These are phyloP conservation scores for Pardosa pseudoannulata DNA, from an alignment of 2,888 invertebrate species.

Conservation along the genomic window DNA sequence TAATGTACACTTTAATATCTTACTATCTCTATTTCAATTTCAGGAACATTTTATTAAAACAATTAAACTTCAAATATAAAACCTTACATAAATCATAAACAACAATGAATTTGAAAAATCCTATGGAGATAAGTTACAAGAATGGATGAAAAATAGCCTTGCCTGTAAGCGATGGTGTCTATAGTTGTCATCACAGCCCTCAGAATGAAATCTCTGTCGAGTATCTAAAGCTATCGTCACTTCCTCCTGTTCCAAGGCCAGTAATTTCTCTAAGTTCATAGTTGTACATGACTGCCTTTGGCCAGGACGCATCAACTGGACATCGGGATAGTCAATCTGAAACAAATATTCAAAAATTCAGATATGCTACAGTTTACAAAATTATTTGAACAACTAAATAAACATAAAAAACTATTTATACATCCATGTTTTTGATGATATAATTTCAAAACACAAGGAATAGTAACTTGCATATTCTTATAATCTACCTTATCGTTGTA, in stretches of 20 bases:
- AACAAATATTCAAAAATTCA: background rate
- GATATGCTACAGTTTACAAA: background rate
- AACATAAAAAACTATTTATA: too few species aligned
- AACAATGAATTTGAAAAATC: too few species aligned
- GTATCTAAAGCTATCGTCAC: constrained; percentile 69
- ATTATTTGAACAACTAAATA: background rate
- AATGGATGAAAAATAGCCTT: background rate
- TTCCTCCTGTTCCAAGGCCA: constrained; percentile 76
- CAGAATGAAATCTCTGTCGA: constrained; percentile 63
- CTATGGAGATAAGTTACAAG: too few species aligned
- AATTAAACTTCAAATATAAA: too few species aligned
- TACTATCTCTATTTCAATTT: too few species aligned
- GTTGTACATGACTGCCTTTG: constrained; percentile 75
- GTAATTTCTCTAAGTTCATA: constrained; percentile 76
- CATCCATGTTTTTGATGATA: too few species aligned
- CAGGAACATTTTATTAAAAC: too few species aligned
- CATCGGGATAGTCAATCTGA: constrained; percentile 86
- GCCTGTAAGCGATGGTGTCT: constrained; percentile 70
- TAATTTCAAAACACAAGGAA: too few species aligned
- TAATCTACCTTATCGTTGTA: too few species aligned
- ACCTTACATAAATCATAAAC: too few species aligned
- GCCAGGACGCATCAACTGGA: constrained; percentile 77
- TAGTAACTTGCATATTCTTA: too few species aligned
- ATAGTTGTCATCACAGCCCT: constrained; percentile 64
- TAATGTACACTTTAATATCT: too few species aligned